These are phyloP conservation scores for Hydrozoanthus tunicans DNA, from an alignment of 64 coral and sea anemone genomes.

Conservation along the genomic window DNA sequence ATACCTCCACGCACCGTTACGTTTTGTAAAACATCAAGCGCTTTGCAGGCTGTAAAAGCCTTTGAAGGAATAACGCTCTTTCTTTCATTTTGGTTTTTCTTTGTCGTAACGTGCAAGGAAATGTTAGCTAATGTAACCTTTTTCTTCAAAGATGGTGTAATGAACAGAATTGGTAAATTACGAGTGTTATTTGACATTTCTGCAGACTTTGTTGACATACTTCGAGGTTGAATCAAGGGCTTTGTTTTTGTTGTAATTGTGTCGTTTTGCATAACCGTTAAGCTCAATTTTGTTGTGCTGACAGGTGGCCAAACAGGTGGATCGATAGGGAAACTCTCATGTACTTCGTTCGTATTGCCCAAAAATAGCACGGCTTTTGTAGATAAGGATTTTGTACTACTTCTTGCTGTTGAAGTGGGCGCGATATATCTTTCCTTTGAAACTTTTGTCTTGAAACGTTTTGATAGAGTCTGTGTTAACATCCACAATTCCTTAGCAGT, in stretches of 20 bases:
- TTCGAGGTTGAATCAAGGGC: slow-evolving; percentile 33
- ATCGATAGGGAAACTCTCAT: neutral
- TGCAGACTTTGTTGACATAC: slow-evolving; percentile 25
- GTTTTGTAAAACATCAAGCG: slow-evolving; percentile 36
- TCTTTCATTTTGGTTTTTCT: slow-evolving; percentile 12
- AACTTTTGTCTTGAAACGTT: neutral
- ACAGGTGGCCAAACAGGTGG: slow-evolving; percentile 45
- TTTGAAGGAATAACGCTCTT: neutral
- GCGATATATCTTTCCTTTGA: neutral
- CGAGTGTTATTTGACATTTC: slow-evolving; percentile 25
- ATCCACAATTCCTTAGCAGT: neutral
- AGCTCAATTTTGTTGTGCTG: neutral
- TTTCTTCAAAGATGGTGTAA: slow-evolving; percentile 7
- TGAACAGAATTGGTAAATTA: slow-evolving; percentile 19
- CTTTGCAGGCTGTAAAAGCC: neutral
- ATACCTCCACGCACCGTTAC: slow-evolving; percentile 72
- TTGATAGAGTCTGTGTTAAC: neutral
- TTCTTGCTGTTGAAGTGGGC: neutral
- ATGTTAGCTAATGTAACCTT: neutral
- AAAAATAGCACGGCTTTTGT: neutral
- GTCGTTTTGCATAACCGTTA: neutral
- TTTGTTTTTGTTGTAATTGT: neutral
- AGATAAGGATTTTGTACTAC: neutral
- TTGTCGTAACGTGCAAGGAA: neutral
- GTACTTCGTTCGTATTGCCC: neutral